Base-by-base conservation (phyloP, 2,113 vertebrate species). In the Struthio camelus region DNA sequence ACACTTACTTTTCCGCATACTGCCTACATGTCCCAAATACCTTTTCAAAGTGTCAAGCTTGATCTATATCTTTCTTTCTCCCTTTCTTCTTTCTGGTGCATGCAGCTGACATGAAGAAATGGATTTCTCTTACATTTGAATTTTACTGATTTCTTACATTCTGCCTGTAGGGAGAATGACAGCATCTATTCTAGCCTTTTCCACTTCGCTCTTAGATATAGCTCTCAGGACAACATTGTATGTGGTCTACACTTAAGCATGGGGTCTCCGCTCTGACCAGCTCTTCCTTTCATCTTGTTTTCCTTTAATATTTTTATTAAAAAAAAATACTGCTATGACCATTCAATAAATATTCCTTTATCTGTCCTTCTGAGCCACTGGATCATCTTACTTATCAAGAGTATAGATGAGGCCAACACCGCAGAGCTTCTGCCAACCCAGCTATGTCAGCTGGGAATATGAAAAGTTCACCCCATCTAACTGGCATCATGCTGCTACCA, bases 61-160 rank as follows among this genome's bases (percentile, higher is more conserved):
- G 4, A 93, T 94, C 89, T 82, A 30, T 70, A 0, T 95, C 80
- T 94, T 96, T 70, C 12, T 71, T 50, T 80, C 59, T 90, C 42
- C 51, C 76, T 93, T 85, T n/a, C 67, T 91, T 69, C 75, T 91
- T 40, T 54, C 76, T 77, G 19, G 22, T 85, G 32, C 76, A 44
- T 42, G 54, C 38, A 82, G 67, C 14, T 3, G 59, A 89, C 66
- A 80, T 82, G 28, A 77, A 51, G 59, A 94, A 91, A 91, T 80
- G 22, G 71, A 83, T 85, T 97, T 94, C 91, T 94, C 80, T 66
- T 94, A 59, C 46, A 36, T 80, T 82, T 85, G 85, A 94, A 83
- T 95, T 93, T 83, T 54, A 80, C 71, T 50, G 85, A 83, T 80
- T 95, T 94, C 84, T 85, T 89, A 70, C 93, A 59, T 93, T 62